These are phyloP conservation scores for Macrostomum cliftonense DNA, from an alignment of 2,888 invertebrate genomes.

Conservation along the genomic window DNA sequence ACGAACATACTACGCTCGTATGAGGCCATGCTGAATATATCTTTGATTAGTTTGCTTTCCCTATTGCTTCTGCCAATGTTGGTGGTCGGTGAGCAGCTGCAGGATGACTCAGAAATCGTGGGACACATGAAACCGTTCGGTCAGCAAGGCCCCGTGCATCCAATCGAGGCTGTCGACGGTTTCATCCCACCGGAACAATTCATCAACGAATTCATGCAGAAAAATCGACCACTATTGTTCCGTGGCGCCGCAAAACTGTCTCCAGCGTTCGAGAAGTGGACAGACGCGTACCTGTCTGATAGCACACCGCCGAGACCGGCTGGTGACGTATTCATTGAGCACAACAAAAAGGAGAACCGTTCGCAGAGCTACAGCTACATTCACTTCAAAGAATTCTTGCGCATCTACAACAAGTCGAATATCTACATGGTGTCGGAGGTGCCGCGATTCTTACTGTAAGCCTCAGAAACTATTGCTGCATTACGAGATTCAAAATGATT, in stretches of 20 bases:
- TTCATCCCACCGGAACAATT: slow-evolving; percentile 17
- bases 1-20: too few relatives aligned
- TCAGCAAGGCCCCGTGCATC: slow-evolving; percentile 16
- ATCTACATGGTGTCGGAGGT: slow-evolving; percentile 30
- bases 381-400: slow-evolving; percentile 25
- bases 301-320: slow-evolving; percentile 14
- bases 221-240: slow-evolving; percentile 24
- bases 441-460: slow-evolving; percentile 23
- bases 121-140: slow-evolving; percentile 28
- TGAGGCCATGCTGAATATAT: too few relatives aligned
- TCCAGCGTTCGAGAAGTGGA: slow-evolving; percentile 23
- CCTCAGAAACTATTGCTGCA: too few relatives aligned
- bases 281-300: slow-evolving; percentile 25
- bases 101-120: too few relatives aligned
- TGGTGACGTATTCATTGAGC: slow-evolving; percentile 22
- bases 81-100: too few relatives aligned
- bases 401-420: slow-evolving; percentile 22
- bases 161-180: slow-evolving; percentile 18
- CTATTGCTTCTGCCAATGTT: too few relatives aligned
- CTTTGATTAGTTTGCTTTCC: too few relatives aligned
- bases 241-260: slow-evolving; percentile 21
- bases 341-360: slow-evolving; percentile 28
- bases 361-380: slow-evolving; percentile 17
- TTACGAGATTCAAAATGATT: too few relatives aligned
- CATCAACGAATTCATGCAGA: slow-evolving; percentile 20